phyloP scores from a whole-genome alignment of 2,888 invertebrate genomes.

The Charanyca ferruginea region DNA sequence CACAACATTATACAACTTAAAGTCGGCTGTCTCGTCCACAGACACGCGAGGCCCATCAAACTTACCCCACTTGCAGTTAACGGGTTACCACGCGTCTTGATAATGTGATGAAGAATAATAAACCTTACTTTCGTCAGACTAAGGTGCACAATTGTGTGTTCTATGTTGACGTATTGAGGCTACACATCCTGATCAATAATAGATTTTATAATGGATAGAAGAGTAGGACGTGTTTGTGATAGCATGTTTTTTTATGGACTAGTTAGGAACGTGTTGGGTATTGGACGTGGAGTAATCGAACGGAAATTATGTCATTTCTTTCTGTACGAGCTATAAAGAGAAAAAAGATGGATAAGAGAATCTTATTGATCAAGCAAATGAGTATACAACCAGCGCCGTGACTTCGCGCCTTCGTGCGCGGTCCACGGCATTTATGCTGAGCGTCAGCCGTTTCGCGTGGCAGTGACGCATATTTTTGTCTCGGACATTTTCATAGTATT shows the following conservation, averaged over 20 bases:
- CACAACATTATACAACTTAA: slow-evolving; percentile 58
- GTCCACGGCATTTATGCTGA: too few relatives aligned
- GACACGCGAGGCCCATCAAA: slow-evolving; percentile 73
- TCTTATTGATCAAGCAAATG: too few relatives aligned
- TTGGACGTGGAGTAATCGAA: slow-evolving; percentile 32
- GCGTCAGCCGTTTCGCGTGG: too few relatives aligned
- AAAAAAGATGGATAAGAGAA: background rate
- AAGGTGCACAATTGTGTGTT: slow-evolving; percentile 9
- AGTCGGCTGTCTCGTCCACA: slow-evolving; percentile 68
- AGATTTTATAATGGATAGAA: slow-evolving; percentile 62
- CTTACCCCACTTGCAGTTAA: slow-evolving; percentile 69
- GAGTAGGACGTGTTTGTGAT: slow-evolving; percentile 52
- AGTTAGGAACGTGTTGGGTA: slow-evolving; percentile 24
- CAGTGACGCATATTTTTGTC: too few relatives aligned
- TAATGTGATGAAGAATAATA: background rate
- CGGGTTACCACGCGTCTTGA: slow-evolving; percentile 61
- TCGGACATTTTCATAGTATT: too few relatives aligned
- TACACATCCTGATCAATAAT: slow-evolving; percentile 64
- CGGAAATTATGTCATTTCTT: background rate
- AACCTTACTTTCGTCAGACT: fast-evolving
- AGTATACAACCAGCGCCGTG: too few relatives aligned
- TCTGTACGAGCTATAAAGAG: background rate
- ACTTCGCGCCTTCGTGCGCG: too few relatives aligned
- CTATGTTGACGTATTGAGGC: slow-evolving; percentile 45
- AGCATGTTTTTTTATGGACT: slow-evolving; percentile 39